Base-by-base conservation (phyloP, 1,140 invertebrate genomes). In the Apis laboriosa region DNA sequence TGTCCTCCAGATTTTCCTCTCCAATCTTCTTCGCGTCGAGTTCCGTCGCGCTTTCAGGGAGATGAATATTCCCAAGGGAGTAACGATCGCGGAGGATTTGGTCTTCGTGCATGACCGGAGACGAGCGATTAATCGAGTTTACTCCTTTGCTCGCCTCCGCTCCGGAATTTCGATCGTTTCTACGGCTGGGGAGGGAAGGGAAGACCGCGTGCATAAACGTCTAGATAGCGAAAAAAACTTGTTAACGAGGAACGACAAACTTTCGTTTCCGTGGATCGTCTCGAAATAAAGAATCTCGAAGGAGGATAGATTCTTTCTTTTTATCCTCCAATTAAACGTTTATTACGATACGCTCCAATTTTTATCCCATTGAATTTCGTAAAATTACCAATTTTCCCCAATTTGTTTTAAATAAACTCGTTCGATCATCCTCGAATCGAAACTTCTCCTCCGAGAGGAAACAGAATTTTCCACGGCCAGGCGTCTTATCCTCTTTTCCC, bases 121-220 rank as follows among this genome's bases (percentile, higher is more conserved):
- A 70, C 71, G 67, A 53, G 34, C 82, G 71, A 86, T 88, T 87
- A 87, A 86, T 88, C 84, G 86, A 88, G 72, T 86, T 80, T 34
- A 2, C 24, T 80, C 68, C 77, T 71, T 84, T 49, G 84, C 61
- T 17, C 67, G 56, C 19, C 15, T 12, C 64, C 34, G 34, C 43
- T 70, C 19, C 8, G 24, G 28, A 63, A 78, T 58, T 28, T 67
- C 63, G 58, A 61, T 49, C 34, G 34, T 43, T 43, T 43, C 34
- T 43, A 43, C 34, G 15, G 49, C 70, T 28, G 0, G 15, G 53
- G 34, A 34, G 34, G 34, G 5, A 43, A 34, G 3, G 34, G 34
- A 34, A 4, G 34, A 34, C 2, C 34, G 34, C 34, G 34, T 34
- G 34, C 34, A 43, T 43, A 7, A 43, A 43, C 4, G 7, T 43